Evolutionary conservation across 2,888 invertebrate genomes (phyloP).

Genomic region (Apodemia zela): DNA sequence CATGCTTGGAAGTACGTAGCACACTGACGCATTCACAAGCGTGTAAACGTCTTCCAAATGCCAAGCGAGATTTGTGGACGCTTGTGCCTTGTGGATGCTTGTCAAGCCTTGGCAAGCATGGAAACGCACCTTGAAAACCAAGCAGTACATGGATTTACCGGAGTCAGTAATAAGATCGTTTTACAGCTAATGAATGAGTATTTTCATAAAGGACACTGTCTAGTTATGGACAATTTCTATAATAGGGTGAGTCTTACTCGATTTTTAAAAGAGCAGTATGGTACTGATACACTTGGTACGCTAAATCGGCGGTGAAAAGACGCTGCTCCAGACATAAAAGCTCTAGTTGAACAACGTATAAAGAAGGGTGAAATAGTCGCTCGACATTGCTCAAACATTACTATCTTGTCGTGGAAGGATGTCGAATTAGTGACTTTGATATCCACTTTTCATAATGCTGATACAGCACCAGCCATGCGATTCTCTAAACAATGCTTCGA

Average conservation of each 20-base stretch:
- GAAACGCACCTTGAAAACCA: constrained; percentile 28
- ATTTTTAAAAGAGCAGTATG: not conserved
- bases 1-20: no score
- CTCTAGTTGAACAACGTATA: no score
- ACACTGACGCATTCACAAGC: no score
- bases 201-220: constrained; percentile 18
- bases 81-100: no score
- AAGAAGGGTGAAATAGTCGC: no score
- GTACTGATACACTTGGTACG: constrained; percentile 8
- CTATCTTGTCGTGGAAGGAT: not conserved
- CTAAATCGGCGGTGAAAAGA: not conserved
- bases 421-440: not conserved
- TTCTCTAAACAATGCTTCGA: no score
- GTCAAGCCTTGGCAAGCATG: no score
- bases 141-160: constrained; percentile 28
- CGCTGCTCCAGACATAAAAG: not conserved
- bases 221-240: constrained; percentile 28
- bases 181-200: constrained; percentile 26
- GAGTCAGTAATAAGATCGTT: constrained; percentile 32
- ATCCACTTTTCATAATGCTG: not conserved
- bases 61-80: no score
- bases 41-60: no score
- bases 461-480: not conserved
- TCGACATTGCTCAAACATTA: not conserved
- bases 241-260: constrained; percentile 20